Percentiles rank a stretch among this genome's conserved stretches.
Conservation (phyloP, 1,140 invertebrate species). For the Solen grandis region DNA sequence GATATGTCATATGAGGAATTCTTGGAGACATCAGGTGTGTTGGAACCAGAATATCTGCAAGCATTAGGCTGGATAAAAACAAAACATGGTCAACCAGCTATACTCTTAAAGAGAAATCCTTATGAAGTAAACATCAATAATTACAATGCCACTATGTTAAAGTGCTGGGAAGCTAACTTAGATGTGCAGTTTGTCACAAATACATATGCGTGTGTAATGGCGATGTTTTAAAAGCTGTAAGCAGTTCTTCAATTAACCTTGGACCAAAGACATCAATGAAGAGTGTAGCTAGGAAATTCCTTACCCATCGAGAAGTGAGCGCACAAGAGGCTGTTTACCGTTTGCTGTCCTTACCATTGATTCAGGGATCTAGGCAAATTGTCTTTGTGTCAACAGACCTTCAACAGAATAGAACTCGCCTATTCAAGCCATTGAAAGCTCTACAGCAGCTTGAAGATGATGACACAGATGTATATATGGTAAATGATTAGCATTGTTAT, state of each 20-base stretch:
- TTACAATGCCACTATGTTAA: slow-evolving; percentile 18
- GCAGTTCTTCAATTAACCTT: background rate
- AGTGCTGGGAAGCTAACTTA: background rate
- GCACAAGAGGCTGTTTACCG: slow-evolving; percentile 62
- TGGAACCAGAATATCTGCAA: too few relatives aligned
- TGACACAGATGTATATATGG: too few relatives aligned
- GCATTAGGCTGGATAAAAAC: background rate
- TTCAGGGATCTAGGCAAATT: too few relatives aligned
- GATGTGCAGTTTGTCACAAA: too few relatives aligned
- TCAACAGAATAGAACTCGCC: slow-evolving; percentile 26
- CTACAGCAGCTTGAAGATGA: too few relatives aligned
- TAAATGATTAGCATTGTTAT: too few relatives aligned
- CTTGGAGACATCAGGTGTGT: background rate
- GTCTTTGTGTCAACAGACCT: slow-evolving; percentile 45
- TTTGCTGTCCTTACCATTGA: slow-evolving; percentile 51
- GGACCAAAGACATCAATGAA: slow-evolving; percentile 12
- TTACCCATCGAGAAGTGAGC: slow-evolving; percentile 51
- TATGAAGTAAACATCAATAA: background rate
- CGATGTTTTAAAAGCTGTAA: background rate
- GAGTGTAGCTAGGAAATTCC: slow-evolving; percentile 46
- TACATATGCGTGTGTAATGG: slow-evolving; percentile 31
- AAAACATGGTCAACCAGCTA: too few relatives aligned
- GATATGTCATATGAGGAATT: too few relatives aligned
- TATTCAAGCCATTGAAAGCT: slow-evolving; percentile 53
- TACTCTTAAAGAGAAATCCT: too few relatives aligned